phyloP scores from a whole-genome alignment of 1,140 invertebrate genomes.

The Meloidogyne exigua region DNA sequence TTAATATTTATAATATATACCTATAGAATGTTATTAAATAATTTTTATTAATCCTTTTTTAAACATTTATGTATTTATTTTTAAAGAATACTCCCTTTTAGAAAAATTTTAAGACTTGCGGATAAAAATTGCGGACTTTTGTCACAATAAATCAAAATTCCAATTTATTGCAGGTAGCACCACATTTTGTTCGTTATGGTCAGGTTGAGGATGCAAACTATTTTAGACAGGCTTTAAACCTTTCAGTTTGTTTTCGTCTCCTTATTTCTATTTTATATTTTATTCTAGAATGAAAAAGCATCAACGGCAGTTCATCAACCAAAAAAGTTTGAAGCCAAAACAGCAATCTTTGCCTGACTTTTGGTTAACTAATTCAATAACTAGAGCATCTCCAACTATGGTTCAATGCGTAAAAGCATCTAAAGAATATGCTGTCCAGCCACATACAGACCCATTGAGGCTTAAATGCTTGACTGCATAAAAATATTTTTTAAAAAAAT shows the following conservation, averaged over 20 bases:
- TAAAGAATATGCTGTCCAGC: conserved; percentile 10
- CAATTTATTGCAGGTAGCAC: conserved; percentile 78
- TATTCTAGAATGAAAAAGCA: conserved; percentile 68
- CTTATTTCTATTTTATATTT: neutral
- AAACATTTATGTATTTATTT: no score
- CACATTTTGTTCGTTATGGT: conserved; percentile 81
- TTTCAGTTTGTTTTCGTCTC: conserved; percentile 63
- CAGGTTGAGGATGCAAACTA: conserved; percentile 80
- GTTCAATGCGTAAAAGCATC: conserved; percentile 76
- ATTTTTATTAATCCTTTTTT: neutral
- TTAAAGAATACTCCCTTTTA: no score
- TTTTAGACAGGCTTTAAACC: conserved; percentile 74
- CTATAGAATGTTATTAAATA: no score
- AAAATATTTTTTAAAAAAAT: neutral
- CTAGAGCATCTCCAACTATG: conserved; percentile 94
- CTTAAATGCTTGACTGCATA: neutral
- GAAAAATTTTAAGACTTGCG: no score
- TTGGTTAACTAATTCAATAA: conserved; percentile 95
- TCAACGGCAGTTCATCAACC: conserved; percentile 64
- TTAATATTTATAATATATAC: no score
- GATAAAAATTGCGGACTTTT: no score
- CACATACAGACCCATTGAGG: conserved; percentile 23
- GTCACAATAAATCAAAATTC: no score
- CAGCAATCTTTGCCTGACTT: conserved; percentile 84
- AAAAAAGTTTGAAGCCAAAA: conserved; percentile 64